Percentiles rank a stretch among this genome's conserved stretches.
These are phyloP conservation scores for Rhynchonycteris naso DNA, from an alignment of 2,797 vertebrate species.

Conservation along the genomic window DNA sequence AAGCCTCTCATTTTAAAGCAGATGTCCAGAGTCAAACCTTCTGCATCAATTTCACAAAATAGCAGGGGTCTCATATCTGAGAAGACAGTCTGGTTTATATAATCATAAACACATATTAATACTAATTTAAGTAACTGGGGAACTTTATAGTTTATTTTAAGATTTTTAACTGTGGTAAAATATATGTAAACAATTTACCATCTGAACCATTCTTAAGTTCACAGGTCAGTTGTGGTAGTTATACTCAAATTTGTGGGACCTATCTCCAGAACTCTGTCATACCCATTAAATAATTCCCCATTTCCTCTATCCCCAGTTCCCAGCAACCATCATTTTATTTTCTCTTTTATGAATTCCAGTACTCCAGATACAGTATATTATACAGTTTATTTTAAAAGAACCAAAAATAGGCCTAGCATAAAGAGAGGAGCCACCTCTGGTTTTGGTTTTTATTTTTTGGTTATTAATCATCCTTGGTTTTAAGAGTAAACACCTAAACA, in stretches of 20 bases:
- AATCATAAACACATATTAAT: background rate
- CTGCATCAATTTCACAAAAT: background rate
- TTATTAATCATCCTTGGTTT: background rate
- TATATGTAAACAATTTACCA: background rate
- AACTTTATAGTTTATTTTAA: background rate
- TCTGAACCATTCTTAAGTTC: background rate
- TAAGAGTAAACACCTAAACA: background rate
- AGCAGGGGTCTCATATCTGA: background rate
- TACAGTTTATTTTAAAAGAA: background rate
- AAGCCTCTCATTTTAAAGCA: background rate
- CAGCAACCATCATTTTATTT: background rate
- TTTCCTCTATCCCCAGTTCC: background rate
- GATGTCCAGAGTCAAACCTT: background rate
- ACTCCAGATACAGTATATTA: background rate
- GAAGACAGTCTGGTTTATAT: background rate
- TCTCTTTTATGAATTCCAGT: background rate
- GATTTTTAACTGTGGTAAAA: background rate
- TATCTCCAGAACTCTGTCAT: background rate
- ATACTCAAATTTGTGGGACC: background rate
- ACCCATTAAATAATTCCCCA: background rate
- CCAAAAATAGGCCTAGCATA: background rate
- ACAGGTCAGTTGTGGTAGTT: background rate
- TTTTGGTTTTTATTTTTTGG: background rate
- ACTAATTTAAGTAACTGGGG: background rate
- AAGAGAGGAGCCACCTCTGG: background rate